Evolutionary conservation across 2,797 vertebrate genomes (phyloP).

Genomic region (Gadopsis marmoratus): DNA sequence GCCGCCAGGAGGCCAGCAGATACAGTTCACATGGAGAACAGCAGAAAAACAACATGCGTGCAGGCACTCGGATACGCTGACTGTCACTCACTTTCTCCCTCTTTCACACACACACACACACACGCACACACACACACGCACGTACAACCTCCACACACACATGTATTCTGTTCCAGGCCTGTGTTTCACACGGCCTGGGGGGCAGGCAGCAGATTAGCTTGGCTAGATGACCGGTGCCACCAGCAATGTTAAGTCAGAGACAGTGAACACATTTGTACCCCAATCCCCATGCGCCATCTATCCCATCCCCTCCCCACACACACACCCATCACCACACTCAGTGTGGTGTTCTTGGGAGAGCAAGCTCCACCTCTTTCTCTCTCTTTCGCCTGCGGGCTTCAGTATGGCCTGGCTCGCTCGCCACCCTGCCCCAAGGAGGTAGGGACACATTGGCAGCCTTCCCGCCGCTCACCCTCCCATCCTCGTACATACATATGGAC

Average conservation of each 20-base stretch:
- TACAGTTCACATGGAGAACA: conserved; percentile 75
- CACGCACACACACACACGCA: conserved; percentile 38
- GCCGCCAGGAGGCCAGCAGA: conserved; percentile 68
- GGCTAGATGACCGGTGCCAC: conserved; percentile 73
- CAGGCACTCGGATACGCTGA: conserved; percentile 17
- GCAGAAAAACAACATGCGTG: conserved; percentile 50
- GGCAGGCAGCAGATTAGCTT: conserved; percentile 79
- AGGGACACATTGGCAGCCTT: conserved; percentile 63
- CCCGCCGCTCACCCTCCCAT: conserved; percentile 48
- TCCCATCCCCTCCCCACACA: conserved; percentile 2
- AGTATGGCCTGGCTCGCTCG: conserved; percentile 74
- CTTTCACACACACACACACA: conserved; percentile 34
- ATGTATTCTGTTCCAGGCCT: conserved; percentile 60
- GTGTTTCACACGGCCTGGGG: conserved; percentile 61
- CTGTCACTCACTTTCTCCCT: conserved; percentile 36
- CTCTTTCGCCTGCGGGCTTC: conserved; percentile 66
- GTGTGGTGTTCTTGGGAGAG: conserved; percentile 32
- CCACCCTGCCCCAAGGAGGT: conserved; percentile 66
- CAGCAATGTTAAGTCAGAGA: conserved; percentile 68
- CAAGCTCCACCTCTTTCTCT: conserved; percentile 38
- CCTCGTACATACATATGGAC: conserved; percentile 66
- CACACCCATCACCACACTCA: conserved; percentile 25
- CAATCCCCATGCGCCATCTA: conserved; percentile 3
- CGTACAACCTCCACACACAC: conserved; percentile 8
- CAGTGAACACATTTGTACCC: conserved; percentile 63